Base-by-base conservation (phyloP, 2,797 vertebrate species). In the Podarcis lilfordi region DNA sequence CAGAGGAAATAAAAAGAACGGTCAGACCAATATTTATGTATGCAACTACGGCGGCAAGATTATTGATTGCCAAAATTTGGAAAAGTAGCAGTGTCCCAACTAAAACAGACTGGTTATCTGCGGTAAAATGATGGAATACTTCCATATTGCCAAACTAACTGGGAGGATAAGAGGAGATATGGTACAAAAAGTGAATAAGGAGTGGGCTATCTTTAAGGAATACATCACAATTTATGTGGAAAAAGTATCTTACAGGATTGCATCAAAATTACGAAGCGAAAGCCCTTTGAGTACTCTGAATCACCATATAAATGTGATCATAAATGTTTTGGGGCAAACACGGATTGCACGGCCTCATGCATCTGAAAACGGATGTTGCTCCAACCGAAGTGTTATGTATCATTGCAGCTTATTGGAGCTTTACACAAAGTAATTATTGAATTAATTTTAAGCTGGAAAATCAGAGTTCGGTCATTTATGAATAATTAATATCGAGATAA, bases 361-460 rank as follows among this genome's bases (percentile, higher is more conserved):
- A 61, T 91, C 84, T 84, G 86, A 92, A 88, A 40, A 15, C 8
- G 11, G 25, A 40, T 64, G 55, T 43, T 76, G 21, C 76, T 85
- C 27, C 29, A 21, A 23, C 35, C 7, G 17, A 85, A 76, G 35
- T 64, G 64, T 43, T n/a, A 29, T 35, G 11, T 27, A 71, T 71
- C n/a, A 71, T 71, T 71, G 55, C 64, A 55, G n/a, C 45, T 68
- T 50, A 25, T 45, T 68, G 35, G 29, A 19, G 35, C 21, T 61
- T 21, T 69, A 29, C 21, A 71, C 15, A 69, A 83, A n/a, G n/a
- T 37, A 15, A 29, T 50, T 89, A 80, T 85, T 82, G 0, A 37
- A 55, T 82, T 90, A 86, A n/a, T 89, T 88, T 84, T 61, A 59
- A 69, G 88, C 45, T 35, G 86, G 29, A 88, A 88, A 85, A 84